Conservation (phyloP, 2,888 invertebrate species). For the Drosophila melanosoma region DNA sequence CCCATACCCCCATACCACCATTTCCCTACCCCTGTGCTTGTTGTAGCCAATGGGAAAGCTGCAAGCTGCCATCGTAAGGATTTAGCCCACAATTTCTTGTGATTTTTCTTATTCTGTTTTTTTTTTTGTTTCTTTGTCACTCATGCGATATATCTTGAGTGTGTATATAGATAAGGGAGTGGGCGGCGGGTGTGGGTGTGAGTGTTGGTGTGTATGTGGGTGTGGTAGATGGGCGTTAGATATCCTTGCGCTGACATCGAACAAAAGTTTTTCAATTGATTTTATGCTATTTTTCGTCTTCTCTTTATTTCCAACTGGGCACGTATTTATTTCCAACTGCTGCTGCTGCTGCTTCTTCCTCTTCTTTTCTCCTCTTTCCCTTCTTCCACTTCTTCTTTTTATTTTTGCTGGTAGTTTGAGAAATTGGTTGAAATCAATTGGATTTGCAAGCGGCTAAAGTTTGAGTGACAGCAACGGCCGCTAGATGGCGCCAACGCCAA, state of each 20-base stretch:
- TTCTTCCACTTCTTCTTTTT: neutral
- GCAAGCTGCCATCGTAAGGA: slow-evolving; percentile 68
- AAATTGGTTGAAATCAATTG: slow-evolving; percentile 80
- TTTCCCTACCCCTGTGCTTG: neutral
- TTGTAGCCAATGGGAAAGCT: slow-evolving; percentile 72
- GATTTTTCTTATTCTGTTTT: slow-evolving; percentile 50
- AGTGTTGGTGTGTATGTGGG: neutral
- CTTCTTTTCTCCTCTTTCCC: neutral
- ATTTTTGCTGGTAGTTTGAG: slow-evolving; percentile 15
- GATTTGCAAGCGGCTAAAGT: slow-evolving; percentile 63
- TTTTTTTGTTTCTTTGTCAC: slow-evolving; percentile 70
- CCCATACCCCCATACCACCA: neutral
- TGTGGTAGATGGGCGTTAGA: slow-evolving; percentile 44
- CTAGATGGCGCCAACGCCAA: slow-evolving; percentile 36
- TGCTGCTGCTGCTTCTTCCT: slow-evolving; percentile 9
- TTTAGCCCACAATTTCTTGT: slow-evolving; percentile 70
- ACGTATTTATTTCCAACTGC: slow-evolving; percentile 53
- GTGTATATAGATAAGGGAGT: slow-evolving; percentile 42
- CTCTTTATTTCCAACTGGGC: slow-evolving; percentile 60
- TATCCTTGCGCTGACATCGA: slow-evolving; percentile 39
- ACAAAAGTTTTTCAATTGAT: slow-evolving; percentile 79
- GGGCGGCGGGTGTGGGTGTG: neutral
- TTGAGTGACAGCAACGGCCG: slow-evolving; percentile 62
- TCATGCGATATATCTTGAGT: slow-evolving; percentile 74
- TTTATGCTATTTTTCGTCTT: slow-evolving; percentile 72